Evolutionary conservation across 2,888 invertebrate species (phyloP).

Genomic region (Drosophila neotestacea): DNA sequence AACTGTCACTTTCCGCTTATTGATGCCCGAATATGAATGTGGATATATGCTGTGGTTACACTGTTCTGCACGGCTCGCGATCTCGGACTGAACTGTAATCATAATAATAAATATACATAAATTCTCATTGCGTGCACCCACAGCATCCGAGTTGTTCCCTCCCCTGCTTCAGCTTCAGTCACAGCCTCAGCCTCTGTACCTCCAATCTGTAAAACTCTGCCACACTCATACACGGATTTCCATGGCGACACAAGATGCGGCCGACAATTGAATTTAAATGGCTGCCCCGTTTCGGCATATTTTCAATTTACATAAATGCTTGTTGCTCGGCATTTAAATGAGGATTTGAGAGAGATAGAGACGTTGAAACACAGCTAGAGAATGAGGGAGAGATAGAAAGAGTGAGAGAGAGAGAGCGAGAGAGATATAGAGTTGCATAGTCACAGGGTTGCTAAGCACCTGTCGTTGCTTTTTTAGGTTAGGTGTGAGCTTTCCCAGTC

Average conservation of each 20-base stretch:
- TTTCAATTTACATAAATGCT: slow-evolving; percentile 80
- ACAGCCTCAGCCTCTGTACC: slow-evolving; percentile 2
- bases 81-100: slow-evolving; percentile 61
- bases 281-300: slow-evolving; percentile 65
- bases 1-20: slow-evolving; percentile 40
- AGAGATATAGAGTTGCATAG: background rate
- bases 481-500: slow-evolving; percentile 61
- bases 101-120: slow-evolving; percentile 65
- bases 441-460: slow-evolving; percentile 50
- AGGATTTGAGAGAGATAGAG: slow-evolving; percentile 36
- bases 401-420: background rate
- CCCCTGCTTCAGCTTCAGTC: background rate
- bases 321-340: slow-evolving; percentile 73
- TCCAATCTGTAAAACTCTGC: background rate
- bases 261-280: slow-evolving; percentile 81
- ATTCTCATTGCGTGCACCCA: slow-evolving; percentile 57
- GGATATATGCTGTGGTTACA: slow-evolving; percentile 2
- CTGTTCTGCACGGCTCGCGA: slow-evolving; percentile 51
- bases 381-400: background rate
- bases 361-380: background rate
- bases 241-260: slow-evolving; percentile 51
- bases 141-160: slow-evolving; percentile 3
- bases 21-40: slow-evolving; percentile 48
- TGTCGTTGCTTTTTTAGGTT: slow-evolving; percentile 47
- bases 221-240: slow-evolving; percentile 42